phyloP scores from a whole-genome alignment of 2,797 vertebrate genomes.

The Coranthus polyacanthus region DNA sequence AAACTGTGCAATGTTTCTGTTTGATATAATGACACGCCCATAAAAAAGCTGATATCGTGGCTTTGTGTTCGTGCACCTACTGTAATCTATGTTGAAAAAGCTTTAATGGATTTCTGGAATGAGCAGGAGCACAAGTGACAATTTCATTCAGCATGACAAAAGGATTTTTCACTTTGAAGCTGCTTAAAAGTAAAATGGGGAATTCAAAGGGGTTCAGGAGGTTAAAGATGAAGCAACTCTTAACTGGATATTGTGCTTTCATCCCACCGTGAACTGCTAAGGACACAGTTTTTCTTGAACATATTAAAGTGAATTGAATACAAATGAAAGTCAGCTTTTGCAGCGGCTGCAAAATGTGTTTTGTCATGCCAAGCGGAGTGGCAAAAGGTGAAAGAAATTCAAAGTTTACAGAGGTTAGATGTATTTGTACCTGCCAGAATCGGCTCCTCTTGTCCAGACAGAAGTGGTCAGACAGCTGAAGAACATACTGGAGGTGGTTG shows the following conservation, averaged over 20 bases:
- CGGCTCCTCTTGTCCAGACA: not conserved
- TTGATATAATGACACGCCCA: conserved; percentile 2
- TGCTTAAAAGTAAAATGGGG: not conserved
- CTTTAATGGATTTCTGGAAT: conserved; percentile 8
- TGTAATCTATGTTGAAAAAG: conserved; percentile 1
- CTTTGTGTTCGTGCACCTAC: not conserved
- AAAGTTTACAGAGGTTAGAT: no score
- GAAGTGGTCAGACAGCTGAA: no score
- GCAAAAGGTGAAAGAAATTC: no score
- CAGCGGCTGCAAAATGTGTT: not conserved
- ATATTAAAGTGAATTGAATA: no score
- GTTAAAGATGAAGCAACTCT: conserved; percentile 14
- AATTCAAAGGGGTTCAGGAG: conserved; percentile 8
- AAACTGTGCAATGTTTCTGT: conserved; percentile 19
- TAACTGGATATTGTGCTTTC: conserved; percentile 1
- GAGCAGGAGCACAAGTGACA: not conserved
- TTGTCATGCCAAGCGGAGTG: no score
- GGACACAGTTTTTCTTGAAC: no score
- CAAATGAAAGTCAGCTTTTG: no score
- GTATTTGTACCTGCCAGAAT: no score
- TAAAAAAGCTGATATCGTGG: conserved; percentile 4
- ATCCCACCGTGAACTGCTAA: not conserved
- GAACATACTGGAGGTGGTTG: no score
- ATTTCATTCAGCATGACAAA: not conserved
- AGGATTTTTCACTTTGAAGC: not conserved